Evolutionary conservation across 1,140 invertebrate genomes (phyloP), one percentile per base, ranked within the genome.

Genomic region (Telenomus remus): DNA sequence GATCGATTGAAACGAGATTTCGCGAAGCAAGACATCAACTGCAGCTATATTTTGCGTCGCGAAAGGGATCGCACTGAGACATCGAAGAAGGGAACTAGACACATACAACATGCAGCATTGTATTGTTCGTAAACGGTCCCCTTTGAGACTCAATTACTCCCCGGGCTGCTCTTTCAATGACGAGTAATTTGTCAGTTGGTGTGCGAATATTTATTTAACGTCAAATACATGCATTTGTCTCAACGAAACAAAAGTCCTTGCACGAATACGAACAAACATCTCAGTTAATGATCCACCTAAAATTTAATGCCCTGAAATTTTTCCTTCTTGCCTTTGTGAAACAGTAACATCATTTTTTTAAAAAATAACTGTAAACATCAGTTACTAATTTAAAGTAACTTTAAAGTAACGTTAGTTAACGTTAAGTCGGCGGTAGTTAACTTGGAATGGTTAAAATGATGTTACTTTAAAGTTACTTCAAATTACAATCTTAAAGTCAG

Each of bases 61-160:
- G 44, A 59, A 74, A 66, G 51, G 64, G 57, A 74, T 74, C 53
- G 64, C 16, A 46, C 50, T 37, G 51, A 74, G 63, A 63, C 63
- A 51, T 19, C 44, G 53, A 60, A 68, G 63, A 57, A 74, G 71
- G 59, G 71, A 74, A 61, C 71, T 74, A 19, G 63, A 63, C 63
- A 74, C 47, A 68, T 43, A 63, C 63, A 60, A 65, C 44, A 60
- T 70, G 56, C 55, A 50, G 60, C 59, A 66, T 66, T 49, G 73
- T 48, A 70, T 76, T 76, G 73, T 76, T 61, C 65, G 73, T 76
- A 76, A 76, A 76, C 61, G 66, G 65, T 61, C 60, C 73, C 65
- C 61, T 76, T 70, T 76, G 65, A 76, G 73, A 76, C 65, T 70
- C 73, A 76, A 76, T 76, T 76, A 76, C 66, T 70, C 65, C 60